Conservation (phyloP, 2,113 vertebrate genomes). For the Hippocampus guttulatus region DNA sequence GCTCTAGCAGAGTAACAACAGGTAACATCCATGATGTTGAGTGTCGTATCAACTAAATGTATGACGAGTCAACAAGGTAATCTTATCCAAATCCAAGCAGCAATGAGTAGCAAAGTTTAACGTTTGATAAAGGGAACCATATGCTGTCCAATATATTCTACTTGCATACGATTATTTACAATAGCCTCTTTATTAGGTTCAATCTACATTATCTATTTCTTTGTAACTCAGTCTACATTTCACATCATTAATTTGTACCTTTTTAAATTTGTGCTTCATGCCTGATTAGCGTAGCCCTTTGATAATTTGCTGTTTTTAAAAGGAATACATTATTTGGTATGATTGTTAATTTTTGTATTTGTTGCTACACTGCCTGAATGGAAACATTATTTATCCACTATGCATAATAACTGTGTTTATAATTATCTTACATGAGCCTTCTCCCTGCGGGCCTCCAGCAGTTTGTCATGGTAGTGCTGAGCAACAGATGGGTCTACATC, state of each 20-base stretch:
- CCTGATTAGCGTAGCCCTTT: neutral
- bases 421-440: slow-evolving; percentile 84
- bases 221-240: neutral
- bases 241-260: neutral
- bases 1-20: neutral
- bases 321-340: neutral
- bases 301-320: neutral
- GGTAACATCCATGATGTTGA: neutral
- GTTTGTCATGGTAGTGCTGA: slow-evolving; percentile 90
- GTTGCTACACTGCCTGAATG: neutral
- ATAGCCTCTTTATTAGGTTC: neutral
- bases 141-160: neutral
- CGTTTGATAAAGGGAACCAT: no score
- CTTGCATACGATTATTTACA: neutral
- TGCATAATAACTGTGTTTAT: neutral
- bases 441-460: slow-evolving; percentile 88
- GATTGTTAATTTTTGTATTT: neutral
- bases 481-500: slow-evolving; percentile 81
- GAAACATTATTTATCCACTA: neutral
- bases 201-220: neutral
- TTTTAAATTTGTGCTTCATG: neutral
- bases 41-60: neutral
- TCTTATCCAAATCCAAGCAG: neutral
- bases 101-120: neutral
- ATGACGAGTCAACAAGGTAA: neutral